A percentile compares a stretch with the other conserved stretches of the same genome.
Conservation (phyloP, 2,113 vertebrate species). For the Suncus etruscus region DNA sequence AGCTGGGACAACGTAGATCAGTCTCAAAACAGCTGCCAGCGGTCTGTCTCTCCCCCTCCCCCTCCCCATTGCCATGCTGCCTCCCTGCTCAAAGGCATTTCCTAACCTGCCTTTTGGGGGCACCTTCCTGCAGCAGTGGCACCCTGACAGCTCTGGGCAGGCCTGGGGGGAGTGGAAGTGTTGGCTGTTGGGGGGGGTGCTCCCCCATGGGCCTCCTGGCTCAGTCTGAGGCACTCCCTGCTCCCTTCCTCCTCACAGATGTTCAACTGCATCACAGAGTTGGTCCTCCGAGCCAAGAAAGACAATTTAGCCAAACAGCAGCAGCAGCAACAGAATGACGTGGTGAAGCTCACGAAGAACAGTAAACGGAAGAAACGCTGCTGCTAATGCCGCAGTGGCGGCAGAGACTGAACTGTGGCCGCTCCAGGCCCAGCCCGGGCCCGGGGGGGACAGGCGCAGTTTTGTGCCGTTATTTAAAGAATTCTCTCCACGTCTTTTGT, state of each 20-base stretch:
- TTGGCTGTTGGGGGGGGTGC: rapidly evolving
- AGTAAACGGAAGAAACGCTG: slow-evolving; percentile 99
- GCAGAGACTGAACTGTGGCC: slow-evolving; percentile 88
- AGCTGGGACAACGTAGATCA: too few relatives aligned
- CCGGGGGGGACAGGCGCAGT: slow-evolving; percentile 87
- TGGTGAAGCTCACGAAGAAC: slow-evolving; percentile 98
- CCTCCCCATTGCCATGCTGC: too few relatives aligned
- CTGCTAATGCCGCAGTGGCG: slow-evolving; percentile 91
- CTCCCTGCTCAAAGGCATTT: too few relatives aligned
- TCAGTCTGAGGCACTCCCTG: neutral
- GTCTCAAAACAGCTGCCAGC: too few relatives aligned
- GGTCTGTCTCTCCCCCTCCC: too few relatives aligned
- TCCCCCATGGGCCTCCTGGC: neutral
- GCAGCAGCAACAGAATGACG: slow-evolving; percentile 98
- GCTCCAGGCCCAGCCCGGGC: slow-evolving; percentile 84
- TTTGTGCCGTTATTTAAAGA: slow-evolving; percentile 92
- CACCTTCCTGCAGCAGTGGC: too few relatives aligned
- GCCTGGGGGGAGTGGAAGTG: neutral
- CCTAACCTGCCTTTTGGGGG: too few relatives aligned
- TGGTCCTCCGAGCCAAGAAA: slow-evolving; percentile 98
- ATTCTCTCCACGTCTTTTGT: slow-evolving; percentile 88
- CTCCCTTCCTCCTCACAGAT: slow-evolving; percentile 88
- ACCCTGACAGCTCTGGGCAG: too few relatives aligned
- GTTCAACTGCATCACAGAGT: slow-evolving; percentile 99
- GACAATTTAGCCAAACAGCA: slow-evolving; percentile 98